Evolutionary conservation across 2,888 invertebrate genomes (phyloP), one percentile per base, ranked within the genome.

Genomic region (Luperina nickerlii): DNA sequence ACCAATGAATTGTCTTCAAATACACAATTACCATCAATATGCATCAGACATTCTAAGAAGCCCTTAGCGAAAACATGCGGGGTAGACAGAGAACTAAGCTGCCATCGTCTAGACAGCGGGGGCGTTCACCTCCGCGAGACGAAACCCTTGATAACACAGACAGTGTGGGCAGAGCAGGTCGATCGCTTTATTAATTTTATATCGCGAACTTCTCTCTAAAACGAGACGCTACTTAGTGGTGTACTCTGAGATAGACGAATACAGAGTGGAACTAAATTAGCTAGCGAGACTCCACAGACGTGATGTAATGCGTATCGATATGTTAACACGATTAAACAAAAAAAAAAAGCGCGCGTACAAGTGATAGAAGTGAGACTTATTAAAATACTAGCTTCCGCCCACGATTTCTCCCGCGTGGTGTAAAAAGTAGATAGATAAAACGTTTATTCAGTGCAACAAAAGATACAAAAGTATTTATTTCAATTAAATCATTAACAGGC

Each of bases 51-150:
- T 27, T 66, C 68, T 63, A 42, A 57, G 77, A 83, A 81, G 42
- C 69, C 78, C 32, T 69, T 76, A 51, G 9, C 42, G 68, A 54
- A 68, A 83, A 83, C 57, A 60, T 1, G 66, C 0, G 76, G 54
- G 54, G 78, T 51, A 60, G 83, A 66, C 60, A 81, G 81, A 68
- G 63, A 27, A 13, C 60, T 70, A 70, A 81, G 81, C 83, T 69
- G 9, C 8, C 15, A 24, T 20, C 27, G 81, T 81, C 81, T 81
- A 81, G 81, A 81, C 81, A 5, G 27, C 38, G 83, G 48, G 83
- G 78, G 78, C 83, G 65, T 18, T 70, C 60, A 81, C 83, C 83
- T 82, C 65, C 20, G 13, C 0, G 48, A 65, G 68, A 18, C 57
- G n/a, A 48, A n/a, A 69, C 83, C 69, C 42, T 27, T 60, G 81